Evolutionary conservation across 53 echinoderm and acorn worm genomes (phyloP).

Genomic region (Echinometra lucunter): DNA sequence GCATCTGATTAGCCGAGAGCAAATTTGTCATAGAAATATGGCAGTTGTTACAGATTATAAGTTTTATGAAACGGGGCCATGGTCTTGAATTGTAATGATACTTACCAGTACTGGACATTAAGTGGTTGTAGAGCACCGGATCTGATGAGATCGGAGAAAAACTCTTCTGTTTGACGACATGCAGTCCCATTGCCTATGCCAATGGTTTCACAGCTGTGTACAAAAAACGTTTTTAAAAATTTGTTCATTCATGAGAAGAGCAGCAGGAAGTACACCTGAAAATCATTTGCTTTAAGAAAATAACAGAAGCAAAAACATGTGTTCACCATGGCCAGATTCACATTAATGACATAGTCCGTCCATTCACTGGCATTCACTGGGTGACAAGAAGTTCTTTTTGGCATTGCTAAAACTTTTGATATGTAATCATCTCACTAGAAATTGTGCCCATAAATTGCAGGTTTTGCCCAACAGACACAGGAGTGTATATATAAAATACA

Average conservation of each 20-base stretch:
- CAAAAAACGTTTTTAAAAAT: background rate
- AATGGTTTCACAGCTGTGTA: constrained; percentile 89
- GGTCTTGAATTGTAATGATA: background rate
- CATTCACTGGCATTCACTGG: background rate
- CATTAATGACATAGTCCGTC: background rate
- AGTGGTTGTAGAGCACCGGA: constrained; percentile 65
- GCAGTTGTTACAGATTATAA: too few relatives aligned
- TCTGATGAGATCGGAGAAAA: constrained; percentile 79
- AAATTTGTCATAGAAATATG: too few relatives aligned
- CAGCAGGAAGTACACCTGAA: background rate
- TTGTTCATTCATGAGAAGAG: background rate
- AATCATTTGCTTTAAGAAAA: background rate
- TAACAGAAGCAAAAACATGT: too few relatives aligned
- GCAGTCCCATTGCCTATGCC: constrained; percentile 98
- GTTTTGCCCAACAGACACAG: background rate
- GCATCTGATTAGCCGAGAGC: too few relatives aligned
- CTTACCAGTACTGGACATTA: constrained; percentile 94
- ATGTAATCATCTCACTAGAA: background rate
- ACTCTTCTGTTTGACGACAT: constrained; percentile 87
- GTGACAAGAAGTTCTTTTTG: background rate
- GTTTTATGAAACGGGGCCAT: too few relatives aligned
- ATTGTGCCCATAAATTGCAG: background rate
- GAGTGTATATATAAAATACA: background rate
- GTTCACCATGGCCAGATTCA: background rate
- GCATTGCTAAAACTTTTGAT: background rate